Base-by-base conservation (phyloP, 2,888 invertebrate species). In the Troides aeacus region DNA sequence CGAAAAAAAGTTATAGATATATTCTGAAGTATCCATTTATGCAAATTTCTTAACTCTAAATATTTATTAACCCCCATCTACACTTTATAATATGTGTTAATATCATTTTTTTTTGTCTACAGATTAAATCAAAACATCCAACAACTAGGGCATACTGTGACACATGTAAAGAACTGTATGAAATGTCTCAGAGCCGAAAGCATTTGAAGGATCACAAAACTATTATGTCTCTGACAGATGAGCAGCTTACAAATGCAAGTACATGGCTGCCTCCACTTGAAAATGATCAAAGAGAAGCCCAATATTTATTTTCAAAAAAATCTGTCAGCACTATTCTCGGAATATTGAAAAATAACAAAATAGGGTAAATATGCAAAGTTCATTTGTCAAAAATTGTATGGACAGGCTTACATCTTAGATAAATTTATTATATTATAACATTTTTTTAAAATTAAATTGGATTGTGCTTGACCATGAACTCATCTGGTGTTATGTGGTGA, bases 201-300 rank as follows among this genome's bases (percentile, higher is more conserved):
- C 96, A 96, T 79, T 75, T 79, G 0, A 88, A 91, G 70, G 96
- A 96, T 78, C 91, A 92, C 72, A 85, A 92, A 36, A 78, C 95
- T 0, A 81, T 88, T 15, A 86, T 85, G 46, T 88, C 92, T 36
- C 78, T 96, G 8, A 90, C 92, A 0, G 94, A 95, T 77, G 87
- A 95, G 73, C 90, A 94, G 73, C 84, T 96, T 30, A 77, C 79
- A 3, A 91, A 94, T 75, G 96, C 97, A 0, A 95, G 96, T 0
- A 92, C 93, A 68, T 93, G 97, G 79, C 84, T 98, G 15, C 93
- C 93, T 42, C 94, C 97, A 0, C 80, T 96, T 18, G 94, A 95
- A 62, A 94, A 96, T 86, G 94, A 96, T 64, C 96, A 96, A 75
- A 95, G 95, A 36, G 97, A 97, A 87, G 98, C 98, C 0, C 98